Evolutionary conservation across 2,113 vertebrate species (phyloP).

Genomic region (Hippocampus barbouri): DNA sequence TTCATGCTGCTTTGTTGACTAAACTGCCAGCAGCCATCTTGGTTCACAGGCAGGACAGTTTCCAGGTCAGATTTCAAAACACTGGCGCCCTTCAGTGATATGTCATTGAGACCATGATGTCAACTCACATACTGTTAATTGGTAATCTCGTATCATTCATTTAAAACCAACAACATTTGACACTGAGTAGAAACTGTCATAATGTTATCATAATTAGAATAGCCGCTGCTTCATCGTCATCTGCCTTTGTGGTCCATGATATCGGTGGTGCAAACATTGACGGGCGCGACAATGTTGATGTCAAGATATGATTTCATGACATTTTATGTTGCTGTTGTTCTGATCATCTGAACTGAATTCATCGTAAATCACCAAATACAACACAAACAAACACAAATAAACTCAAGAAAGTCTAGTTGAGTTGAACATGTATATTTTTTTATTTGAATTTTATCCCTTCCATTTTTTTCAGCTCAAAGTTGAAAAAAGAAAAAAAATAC

Average conservation of each 20-base stretch:
- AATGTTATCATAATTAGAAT: background rate
- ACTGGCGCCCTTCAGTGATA: constrained; percentile 47
- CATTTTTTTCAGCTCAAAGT: background rate
- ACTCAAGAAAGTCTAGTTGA: background rate
- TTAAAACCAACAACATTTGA: background rate
- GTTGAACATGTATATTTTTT: background rate
- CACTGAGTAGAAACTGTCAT: background rate
- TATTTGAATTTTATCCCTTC: background rate
- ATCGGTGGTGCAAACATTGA: background rate
- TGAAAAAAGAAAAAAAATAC: too few relatives aligned
- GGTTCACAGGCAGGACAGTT: constrained; percentile 61
- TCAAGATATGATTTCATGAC: background rate
- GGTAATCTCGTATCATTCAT: constrained; percentile 19
- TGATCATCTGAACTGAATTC: background rate
- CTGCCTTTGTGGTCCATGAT: background rate
- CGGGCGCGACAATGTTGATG: background rate
- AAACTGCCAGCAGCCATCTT: constrained; percentile 48
- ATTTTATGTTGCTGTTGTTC: background rate
- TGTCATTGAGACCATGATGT: constrained; percentile 47
- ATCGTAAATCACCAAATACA: background rate
- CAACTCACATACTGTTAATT: constrained; percentile 54
- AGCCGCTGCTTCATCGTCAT: background rate
- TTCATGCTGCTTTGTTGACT: constrained; percentile 67
- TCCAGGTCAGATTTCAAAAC: constrained; percentile 65
- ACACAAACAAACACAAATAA: background rate